Evolutionary conservation across 1,140 invertebrate species (phyloP), one percentile per base, ranked within the genome.

Genomic region (Neodiprion fabricii): DNA sequence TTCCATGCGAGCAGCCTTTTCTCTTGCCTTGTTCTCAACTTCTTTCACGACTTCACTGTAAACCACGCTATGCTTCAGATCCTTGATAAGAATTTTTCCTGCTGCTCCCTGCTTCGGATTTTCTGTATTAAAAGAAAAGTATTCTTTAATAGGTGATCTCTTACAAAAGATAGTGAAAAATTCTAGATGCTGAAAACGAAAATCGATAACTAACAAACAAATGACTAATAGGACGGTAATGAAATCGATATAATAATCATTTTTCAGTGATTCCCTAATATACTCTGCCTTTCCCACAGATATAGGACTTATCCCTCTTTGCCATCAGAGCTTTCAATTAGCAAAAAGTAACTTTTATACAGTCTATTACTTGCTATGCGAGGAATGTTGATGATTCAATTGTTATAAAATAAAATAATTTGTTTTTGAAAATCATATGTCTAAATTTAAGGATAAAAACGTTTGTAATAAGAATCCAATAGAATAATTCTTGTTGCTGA

Each of bases 21-120:
- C 90, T 75, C 90, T 90, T 70, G 91, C 90, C 79, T 92, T 90
- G 78, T 92, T 91, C 83, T 93, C 92, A 61, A 91, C 91, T 81
- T 91, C 89, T 80, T 92, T 92, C 0, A 93, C 90, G 23, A 91
- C 91, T 76, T 91, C 91, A 80, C 91, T 91, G 84, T 91, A 93
- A 23, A 93, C 91, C 61, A 88, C 80, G 86, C 92, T 93, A 70
- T 92, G 91, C 79, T 92, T 93, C 21, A 93, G 86, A 82, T 92
- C 91, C 80, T 93, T 92, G 77, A 93, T 92, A 77, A 91, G 86
- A 80, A 90, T 90, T 83, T 89, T 89, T 21, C 84, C 86, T 73
- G 81, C 80, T 28, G 74, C 74, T 70, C 77, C 14, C 50, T 81
- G 81, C 76, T 87, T 89, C 70, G 81, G 17, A 79, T 87, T 88